Percentiles rank a stretch among this genome's conserved stretches.
phyloP scores from a whole-genome alignment of 2,888 invertebrate genomes.

The Drosophila ochracea region DNA sequence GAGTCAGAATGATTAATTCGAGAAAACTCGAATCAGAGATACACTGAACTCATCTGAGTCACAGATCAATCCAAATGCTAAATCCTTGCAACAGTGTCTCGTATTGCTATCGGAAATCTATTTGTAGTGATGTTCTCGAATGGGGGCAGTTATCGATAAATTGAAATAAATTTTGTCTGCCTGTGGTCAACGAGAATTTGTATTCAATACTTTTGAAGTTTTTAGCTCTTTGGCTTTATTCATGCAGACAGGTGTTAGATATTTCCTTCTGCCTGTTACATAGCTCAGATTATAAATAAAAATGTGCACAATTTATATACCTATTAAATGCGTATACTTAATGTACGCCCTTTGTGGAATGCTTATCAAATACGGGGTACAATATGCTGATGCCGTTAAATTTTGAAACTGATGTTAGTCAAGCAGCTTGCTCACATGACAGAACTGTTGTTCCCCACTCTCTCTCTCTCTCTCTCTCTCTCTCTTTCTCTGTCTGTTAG shows the following conservation, averaged over 20 bases:
- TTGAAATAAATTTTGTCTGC: neutral
- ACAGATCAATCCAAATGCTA: neutral
- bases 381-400: conserved; percentile 3
- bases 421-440: conserved; percentile 1
- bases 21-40: neutral
- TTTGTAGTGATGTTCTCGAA: neutral
- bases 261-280: neutral
- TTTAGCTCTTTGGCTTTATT: neutral
- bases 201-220: neutral
- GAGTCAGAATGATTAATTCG: neutral
- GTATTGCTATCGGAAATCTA: neutral
- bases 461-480: neutral
- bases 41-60: neutral
- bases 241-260: neutral
- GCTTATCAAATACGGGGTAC: neutral
- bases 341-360: neutral
- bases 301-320: neutral
- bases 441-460: conserved; percentile 14
- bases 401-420: conserved; percentile 1
- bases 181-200: neutral
- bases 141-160: neutral
- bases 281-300: neutral
- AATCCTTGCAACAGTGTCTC: neutral
- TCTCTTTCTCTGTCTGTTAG: neutral
- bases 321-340: neutral